phyloP scores from a whole-genome alignment of 2,113 vertebrate genomes.

The Axis porcinus region DNA sequence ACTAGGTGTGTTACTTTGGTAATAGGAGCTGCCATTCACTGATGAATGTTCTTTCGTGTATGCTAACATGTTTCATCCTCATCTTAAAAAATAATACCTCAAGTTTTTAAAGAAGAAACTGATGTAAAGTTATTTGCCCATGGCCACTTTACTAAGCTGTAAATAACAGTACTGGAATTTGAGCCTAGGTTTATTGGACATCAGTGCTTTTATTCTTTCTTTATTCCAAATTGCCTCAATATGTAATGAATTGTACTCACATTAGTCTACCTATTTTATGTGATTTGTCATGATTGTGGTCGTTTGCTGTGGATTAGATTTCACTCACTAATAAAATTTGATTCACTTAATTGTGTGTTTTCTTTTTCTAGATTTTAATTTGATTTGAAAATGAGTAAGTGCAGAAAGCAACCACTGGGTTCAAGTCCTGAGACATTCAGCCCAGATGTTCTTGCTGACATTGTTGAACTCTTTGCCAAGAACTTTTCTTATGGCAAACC shows the following conservation, averaged over 20 bases:
- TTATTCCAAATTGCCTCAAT: background rate
- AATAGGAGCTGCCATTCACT: background rate
- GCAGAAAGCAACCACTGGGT: constrained; percentile 72
- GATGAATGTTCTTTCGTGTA: background rate
- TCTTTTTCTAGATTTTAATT: constrained; percentile 69
- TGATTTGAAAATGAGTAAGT: constrained; percentile 85
- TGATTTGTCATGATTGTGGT: background rate
- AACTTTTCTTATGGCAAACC: constrained; percentile 88
- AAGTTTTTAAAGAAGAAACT: background rate
- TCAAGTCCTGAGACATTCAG: constrained; percentile 72
- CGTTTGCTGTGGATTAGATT: background rate
- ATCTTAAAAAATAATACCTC: background rate
- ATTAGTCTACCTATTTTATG: background rate
- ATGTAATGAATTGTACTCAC: background rate
- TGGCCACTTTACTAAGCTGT: background rate
- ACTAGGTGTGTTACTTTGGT: background rate
- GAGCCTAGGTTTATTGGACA: background rate
- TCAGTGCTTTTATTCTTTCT: background rate
- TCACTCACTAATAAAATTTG: background rate
- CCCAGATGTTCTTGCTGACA: constrained; percentile 81
- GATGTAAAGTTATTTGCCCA: background rate
- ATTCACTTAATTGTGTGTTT: constrained; percentile 31
- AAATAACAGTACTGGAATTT: constrained; percentile 3
- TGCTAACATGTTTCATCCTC: background rate
- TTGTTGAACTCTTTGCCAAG: constrained; percentile 84